Conservation (phyloP, 1,140 invertebrate species). For the Nasonia vitripennis region DNA sequence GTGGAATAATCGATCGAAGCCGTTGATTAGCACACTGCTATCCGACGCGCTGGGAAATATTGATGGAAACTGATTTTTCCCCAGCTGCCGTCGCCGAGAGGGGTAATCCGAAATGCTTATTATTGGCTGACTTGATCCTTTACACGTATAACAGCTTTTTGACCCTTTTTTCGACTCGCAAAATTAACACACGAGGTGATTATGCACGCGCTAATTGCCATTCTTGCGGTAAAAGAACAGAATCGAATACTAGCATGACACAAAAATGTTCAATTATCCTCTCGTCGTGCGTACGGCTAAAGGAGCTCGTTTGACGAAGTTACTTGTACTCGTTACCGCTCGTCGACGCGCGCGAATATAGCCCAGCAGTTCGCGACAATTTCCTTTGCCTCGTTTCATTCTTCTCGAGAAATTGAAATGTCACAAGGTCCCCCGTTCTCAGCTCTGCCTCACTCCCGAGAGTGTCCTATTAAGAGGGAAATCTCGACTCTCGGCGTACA, state of each 20-base stretch:
- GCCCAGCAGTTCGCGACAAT: background rate
- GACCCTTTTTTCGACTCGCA: background rate
- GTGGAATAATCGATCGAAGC: background rate
- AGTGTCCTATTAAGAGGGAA: constrained; percentile 44
- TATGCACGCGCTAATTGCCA: too few relatives aligned
- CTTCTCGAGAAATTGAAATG: constrained; percentile 49
- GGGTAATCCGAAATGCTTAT: background rate
- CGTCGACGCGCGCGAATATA: background rate
- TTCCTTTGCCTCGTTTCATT: constrained; percentile 38
- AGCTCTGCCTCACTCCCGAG: background rate
- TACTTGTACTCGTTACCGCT: constrained; percentile 36
- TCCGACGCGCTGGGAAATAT: background rate
- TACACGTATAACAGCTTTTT: background rate
- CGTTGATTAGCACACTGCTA: constrained; percentile 26
- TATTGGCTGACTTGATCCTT: background rate
- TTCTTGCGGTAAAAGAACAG: too few relatives aligned
- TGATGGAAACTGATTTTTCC: constrained; percentile 23
- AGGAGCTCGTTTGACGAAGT: constrained; percentile 15
- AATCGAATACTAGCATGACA: constrained; percentile 9
- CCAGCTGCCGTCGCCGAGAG: background rate
- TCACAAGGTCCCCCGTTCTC: constrained; percentile 17
- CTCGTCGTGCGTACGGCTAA: background rate
- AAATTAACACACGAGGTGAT: too few relatives aligned
- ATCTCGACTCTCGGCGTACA: background rate
- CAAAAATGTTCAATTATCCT: constrained; percentile 27